Conservation (phyloP, 2,113 vertebrate species). For the Pseudorasbora parva region DNA sequence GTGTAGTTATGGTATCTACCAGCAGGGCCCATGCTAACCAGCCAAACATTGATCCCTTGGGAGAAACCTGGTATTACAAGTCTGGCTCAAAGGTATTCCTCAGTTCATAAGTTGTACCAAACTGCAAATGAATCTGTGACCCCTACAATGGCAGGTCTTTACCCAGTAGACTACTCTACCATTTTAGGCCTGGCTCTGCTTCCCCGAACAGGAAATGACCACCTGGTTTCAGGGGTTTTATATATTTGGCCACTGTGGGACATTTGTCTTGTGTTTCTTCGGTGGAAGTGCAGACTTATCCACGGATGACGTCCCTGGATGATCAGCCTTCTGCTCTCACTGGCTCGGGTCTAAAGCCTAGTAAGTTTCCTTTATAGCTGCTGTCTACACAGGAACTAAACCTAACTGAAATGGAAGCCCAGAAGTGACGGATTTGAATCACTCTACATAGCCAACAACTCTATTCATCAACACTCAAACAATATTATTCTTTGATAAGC, state of each 20-base stretch:
- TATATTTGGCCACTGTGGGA: background rate
- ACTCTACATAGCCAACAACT: background rate
- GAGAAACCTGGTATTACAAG: background rate
- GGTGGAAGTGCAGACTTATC: background rate
- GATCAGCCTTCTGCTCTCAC: background rate
- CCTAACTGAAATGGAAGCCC: background rate
- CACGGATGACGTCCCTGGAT: background rate
- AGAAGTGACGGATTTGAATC: background rate
- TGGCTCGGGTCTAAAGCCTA: background rate
- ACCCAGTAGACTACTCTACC: background rate
- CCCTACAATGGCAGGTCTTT: background rate
- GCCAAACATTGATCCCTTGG: background rate
- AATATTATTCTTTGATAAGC: too few relatives aligned
- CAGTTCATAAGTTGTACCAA: background rate
- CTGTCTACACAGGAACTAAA: background rate
- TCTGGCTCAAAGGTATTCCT: background rate
- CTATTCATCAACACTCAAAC: background rate
- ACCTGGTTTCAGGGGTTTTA: background rate
- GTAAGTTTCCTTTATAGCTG: background rate
- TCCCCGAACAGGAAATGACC: background rate
- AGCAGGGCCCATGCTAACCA: background rate
- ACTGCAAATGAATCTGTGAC: conserved; percentile 2
- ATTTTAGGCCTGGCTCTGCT: conserved; percentile 11
- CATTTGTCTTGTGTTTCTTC: background rate
- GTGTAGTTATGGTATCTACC: background rate